Conservation (phyloP, 1,140 invertebrate species). For the Lucilia cuprina region DNA sequence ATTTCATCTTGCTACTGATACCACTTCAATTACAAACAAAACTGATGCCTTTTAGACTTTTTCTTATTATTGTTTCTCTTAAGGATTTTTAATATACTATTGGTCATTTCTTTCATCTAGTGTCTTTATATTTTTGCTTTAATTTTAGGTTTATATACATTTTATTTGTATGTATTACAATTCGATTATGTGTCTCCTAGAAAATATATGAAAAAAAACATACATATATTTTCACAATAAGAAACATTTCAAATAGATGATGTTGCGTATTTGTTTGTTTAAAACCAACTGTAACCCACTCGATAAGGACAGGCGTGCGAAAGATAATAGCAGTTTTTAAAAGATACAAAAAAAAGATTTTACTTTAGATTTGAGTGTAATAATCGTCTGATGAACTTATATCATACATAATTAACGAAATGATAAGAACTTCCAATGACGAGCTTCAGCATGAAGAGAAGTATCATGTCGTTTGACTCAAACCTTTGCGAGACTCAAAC, state of each 20-base stretch:
- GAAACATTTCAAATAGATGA: neutral
- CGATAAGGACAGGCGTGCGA: neutral
- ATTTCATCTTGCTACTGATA: constrained; percentile 27
- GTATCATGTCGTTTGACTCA: too few species aligned
- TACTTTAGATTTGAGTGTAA: too few species aligned
- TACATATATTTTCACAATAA: neutral
- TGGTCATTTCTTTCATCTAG: neutral
- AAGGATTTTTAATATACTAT: constrained; percentile 1
- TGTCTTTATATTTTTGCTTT: neutral
- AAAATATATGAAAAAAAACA: neutral
- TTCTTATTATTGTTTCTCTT: neutral
- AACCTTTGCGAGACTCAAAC: too few species aligned
- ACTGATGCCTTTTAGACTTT: neutral
- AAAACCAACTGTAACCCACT: neutral
- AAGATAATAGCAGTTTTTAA: neutral
- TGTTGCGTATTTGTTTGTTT: neutral
- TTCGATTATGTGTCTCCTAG: constrained; percentile 36
- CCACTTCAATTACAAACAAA: constrained; percentile 15
- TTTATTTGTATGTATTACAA: constrained; percentile 28
- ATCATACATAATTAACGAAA: too few species aligned
- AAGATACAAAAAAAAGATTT: too few species aligned
- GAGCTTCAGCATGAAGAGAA: too few species aligned
- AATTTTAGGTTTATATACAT: neutral
- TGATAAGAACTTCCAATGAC: too few species aligned
- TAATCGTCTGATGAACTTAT: too few species aligned